Percentiles rank a stretch among this genome's conserved stretches.
Conservation (phyloP, 2,888 invertebrate genomes). For the Arenicola marina region DNA sequence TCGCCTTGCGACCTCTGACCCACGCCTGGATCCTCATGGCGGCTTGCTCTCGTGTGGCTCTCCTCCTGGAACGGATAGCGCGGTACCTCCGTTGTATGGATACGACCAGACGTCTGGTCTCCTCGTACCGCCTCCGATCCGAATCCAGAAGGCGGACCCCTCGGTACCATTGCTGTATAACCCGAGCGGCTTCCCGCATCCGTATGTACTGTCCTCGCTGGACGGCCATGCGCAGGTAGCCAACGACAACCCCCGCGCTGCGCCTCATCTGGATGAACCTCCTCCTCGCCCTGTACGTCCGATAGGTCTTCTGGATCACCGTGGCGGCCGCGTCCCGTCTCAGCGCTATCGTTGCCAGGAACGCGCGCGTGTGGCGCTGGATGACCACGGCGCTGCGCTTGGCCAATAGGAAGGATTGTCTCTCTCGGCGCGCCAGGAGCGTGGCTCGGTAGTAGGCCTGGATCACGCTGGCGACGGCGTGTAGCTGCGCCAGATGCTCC, state of each 20-base stretch:
- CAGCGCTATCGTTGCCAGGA: not conserved
- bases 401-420: conserved; percentile 17
- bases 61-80: not conserved
- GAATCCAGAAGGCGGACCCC: not conserved
- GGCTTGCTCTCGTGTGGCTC: conserved; percentile 14
- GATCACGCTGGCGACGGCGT: conserved; percentile 35
- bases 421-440: conserved; percentile 1
- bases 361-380: conserved; percentile 14
- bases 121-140: not conserved
- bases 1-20: not conserved
- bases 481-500: not conserved
- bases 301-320: not conserved
- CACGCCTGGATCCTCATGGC: conserved; percentile 26
- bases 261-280: not conserved
- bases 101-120: not conserved
- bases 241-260: not conserved
- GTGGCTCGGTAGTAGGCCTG: conserved; percentile 37
- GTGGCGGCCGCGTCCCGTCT: not conserved
- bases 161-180: not conserved
- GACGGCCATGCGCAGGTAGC: not conserved
- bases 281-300: conserved; percentile 14
- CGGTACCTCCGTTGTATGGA: not conserved
- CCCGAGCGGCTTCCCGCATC: not conserved
- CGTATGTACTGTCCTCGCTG: not conserved
- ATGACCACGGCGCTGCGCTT: conserved; percentile 20